Conservation (phyloP, 2,888 invertebrate genomes). For the Tetropium fuscum region DNA sequence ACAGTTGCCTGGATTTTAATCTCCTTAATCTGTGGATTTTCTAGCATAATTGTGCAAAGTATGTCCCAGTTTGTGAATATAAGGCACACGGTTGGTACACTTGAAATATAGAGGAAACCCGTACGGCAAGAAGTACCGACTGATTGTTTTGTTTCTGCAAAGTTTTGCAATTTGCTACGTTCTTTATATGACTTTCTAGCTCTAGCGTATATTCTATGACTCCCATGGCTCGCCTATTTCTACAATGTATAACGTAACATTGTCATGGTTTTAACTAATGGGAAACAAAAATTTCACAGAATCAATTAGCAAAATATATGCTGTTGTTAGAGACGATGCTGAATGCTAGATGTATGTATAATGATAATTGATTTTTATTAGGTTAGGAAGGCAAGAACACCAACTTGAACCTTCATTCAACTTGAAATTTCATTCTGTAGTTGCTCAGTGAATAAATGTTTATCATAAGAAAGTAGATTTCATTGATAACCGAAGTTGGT, state of each 20-base stretch:
- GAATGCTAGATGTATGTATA: too few relatives aligned
- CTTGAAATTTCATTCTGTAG: too few relatives aligned
- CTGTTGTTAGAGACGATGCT: too few relatives aligned
- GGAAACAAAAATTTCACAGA: neutral
- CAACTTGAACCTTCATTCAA: too few relatives aligned
- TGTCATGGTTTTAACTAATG: slow-evolving; percentile 2
- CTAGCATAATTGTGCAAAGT: slow-evolving; percentile 12
- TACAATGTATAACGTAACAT: slow-evolving; percentile 10
- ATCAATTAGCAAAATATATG: neutral
- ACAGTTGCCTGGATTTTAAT: slow-evolving; percentile 6
- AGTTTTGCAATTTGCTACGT: slow-evolving; percentile 20
- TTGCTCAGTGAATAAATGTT: too few relatives aligned
- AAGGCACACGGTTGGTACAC: slow-evolving; percentile 18
- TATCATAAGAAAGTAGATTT: too few relatives aligned
- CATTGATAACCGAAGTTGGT: too few relatives aligned
- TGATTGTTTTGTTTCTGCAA: slow-evolving; percentile 20
- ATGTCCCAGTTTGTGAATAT: slow-evolving; percentile 14
- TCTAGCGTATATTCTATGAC: slow-evolving; percentile 6
- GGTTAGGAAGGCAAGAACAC: too few relatives aligned
- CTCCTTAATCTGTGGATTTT: neutral
- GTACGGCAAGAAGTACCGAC: slow-evolving; percentile 5
- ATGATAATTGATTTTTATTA: too few relatives aligned
- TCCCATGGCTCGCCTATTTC: neutral
- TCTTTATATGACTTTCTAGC: slow-evolving; percentile 21
- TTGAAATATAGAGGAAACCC: slow-evolving; percentile 17